phyloP scores from a whole-genome alignment of 2,888 invertebrate genomes.

The Drosophila nr. fundita region DNA sequence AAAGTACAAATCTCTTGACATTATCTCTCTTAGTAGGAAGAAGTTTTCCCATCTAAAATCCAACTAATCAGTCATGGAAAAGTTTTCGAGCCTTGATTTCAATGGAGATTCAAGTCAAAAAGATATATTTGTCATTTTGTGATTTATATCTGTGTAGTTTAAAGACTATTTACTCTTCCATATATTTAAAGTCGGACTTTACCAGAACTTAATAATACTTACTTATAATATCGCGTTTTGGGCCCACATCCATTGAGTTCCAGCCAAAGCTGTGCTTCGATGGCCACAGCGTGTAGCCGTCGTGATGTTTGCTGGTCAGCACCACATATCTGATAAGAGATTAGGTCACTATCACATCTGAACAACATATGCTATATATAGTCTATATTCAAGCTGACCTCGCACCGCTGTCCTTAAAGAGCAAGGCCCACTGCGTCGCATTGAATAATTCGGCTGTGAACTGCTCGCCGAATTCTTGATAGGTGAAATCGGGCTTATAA shows the following conservation, averaged over 20 bases:
- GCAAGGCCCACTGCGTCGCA: slow-evolving; percentile 92
- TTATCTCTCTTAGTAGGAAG: not conserved
- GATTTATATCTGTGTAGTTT: not conserved
- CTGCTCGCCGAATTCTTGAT: slow-evolving; percentile 95
- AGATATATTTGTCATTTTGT: not conserved
- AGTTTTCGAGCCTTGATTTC: not conserved
- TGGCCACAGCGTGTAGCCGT: slow-evolving; percentile 94
- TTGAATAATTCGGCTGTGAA: slow-evolving; percentile 96
- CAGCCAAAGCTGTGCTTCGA: slow-evolving; percentile 92
- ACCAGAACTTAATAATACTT: slow-evolving; percentile 86
- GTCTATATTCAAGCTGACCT: slow-evolving; percentile 86
- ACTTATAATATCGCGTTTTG: slow-evolving; percentile 91
- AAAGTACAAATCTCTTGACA: not conserved
- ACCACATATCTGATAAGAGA: slow-evolving; percentile 89
- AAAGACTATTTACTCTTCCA: not conserved
- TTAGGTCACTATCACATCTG: not conserved
- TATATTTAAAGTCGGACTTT: not conserved
- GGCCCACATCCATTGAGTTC: slow-evolving; percentile 93
- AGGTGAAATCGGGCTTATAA: slow-evolving; percentile 93
- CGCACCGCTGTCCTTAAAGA: slow-evolving; percentile 94
- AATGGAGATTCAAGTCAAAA: not conserved
- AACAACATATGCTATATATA: not conserved
- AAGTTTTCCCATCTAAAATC: not conserved
- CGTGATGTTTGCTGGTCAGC: slow-evolving; percentile 95
- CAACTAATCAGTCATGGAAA: not conserved